Evolutionary conservation across 1,140 invertebrate species (phyloP).

Genomic region (Lepidurus arcticus): DNA sequence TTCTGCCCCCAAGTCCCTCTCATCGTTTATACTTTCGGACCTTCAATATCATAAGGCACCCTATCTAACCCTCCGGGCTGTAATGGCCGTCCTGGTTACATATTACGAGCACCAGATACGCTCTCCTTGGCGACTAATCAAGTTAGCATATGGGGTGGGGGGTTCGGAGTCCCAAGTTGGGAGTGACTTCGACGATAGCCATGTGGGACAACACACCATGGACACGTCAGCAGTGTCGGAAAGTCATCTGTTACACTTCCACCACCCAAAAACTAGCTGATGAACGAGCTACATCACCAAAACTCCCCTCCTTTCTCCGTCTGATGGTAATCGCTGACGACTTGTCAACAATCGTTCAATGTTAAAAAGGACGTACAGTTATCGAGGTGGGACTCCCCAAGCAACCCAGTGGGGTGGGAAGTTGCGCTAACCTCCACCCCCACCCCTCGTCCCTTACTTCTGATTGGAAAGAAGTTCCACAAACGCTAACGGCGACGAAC

Average conservation of each 20-base stretch:
- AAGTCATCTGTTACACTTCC: not conserved
- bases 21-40: not conserved
- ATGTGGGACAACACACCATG: not conserved
- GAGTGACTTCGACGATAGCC: not conserved
- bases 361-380: not conserved
- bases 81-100: constrained; percentile 17
- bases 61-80: constrained; percentile 1
- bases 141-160: constrained; percentile 17
- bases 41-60: not conserved
- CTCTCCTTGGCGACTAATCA: constrained; percentile 15
- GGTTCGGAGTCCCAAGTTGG: not conserved
- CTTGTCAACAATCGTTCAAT: constrained; percentile 11
- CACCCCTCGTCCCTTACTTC: not conserved
- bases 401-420: too few species aligned
- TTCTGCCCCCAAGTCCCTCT: not conserved
- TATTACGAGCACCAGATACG: constrained; percentile 13
- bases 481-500: not conserved
- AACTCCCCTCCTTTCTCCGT: not conserved
- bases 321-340: not conserved
- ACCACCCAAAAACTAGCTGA: not conserved
- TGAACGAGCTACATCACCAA: not conserved
- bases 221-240: constrained; percentile 1
- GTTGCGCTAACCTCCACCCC: too few species aligned
- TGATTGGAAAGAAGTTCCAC: constrained; percentile 1
- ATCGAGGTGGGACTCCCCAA: not conserved